Evolutionary conservation across 2,888 invertebrate species (phyloP).

Genomic region (Caradrina clavipalpis): DNA sequence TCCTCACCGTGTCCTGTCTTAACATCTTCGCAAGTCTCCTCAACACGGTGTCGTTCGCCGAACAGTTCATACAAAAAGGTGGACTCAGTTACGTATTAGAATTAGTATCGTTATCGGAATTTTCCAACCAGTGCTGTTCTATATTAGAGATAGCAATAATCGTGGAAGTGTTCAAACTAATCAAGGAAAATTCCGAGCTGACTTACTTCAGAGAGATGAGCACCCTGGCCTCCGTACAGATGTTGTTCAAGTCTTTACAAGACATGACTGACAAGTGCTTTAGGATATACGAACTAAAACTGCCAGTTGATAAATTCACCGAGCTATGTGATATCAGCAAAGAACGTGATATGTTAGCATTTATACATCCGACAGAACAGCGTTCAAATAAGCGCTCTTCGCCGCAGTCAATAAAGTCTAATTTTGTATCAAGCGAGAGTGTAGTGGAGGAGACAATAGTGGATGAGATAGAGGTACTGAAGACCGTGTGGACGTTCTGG

Average conservation of each 20-base stretch:
- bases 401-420: conserved; percentile 68
- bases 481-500: conserved; percentile 88
- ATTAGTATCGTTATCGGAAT: conserved; percentile 88
- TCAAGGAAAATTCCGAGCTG: conserved; percentile 78
- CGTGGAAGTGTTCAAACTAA: conserved; percentile 90
- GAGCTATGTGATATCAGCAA: conserved; percentile 77
- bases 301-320: conserved; percentile 76
- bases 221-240: conserved; percentile 83
- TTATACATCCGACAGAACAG: conserved; percentile 52
- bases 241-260: conserved; percentile 83
- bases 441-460: conserved; percentile 66
- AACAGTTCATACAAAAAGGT: conserved; percentile 91
- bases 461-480: conserved; percentile 80
- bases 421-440: conserved; percentile 62
- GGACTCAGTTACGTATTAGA: conserved; percentile 91
- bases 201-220: conserved; percentile 80
- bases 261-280: conserved; percentile 82
- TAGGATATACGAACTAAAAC: conserved; percentile 78
- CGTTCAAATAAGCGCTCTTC: conserved; percentile 64
- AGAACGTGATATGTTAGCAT: conserved; percentile 73
- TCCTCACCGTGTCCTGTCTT: conserved; percentile 91
- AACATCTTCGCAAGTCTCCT: conserved; percentile 91
- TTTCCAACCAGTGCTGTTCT: conserved; percentile 91
- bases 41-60: conserved; percentile 89
- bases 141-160: conserved; percentile 91